Evolutionary conservation across 2,888 invertebrate genomes (phyloP), one percentile per base, ranked within the genome.

Genomic region (Drosophila suboccidentalis): DNA sequence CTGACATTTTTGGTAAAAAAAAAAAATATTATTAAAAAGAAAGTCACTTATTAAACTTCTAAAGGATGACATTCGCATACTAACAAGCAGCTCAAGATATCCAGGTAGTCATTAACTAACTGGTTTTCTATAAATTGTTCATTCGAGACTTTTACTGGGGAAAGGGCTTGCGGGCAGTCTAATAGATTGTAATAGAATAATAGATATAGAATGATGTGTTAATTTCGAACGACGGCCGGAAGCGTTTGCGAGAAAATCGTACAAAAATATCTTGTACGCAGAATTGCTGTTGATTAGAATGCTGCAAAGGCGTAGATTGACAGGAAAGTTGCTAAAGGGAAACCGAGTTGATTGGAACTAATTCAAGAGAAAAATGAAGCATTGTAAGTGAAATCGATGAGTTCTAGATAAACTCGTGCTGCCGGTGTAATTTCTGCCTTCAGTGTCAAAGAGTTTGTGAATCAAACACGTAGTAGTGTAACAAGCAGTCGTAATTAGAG

Each of bases 51-150:
- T 46, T 57, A 57, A 36, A 34, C 19, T 11, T 5, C 36, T 26
- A 17, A 15, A 17, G 26, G 11, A 11, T 46, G 46, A 38, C 57
- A 46, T 46, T 57, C 15, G 57, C 57, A 46, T 46, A 57, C 36
- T 46, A 46, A 57, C 9, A 26, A 46, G 46, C 22, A 36, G 57
- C 17, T 41, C 17, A 32, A 26, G 38, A 34, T 10, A n/a, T 8
- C 13, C 26, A 15, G 13, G 41, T 17, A 13, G 39, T n/a, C n/a
- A n/a, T n/a, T n/a, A n/a, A n/a, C n/a, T n/a, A n/a, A n/a, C n/a
- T n/a, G n/a, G n/a, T n/a, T n/a, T n/a, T n/a, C n/a, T n/a, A n/a
- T n/a, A n/a, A n/a, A n/a, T n/a, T n/a, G n/a, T n/a, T n/a, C n/a
- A n/a, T n/a, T n/a, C n/a, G n/a, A n/a, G n/a, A n/a, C n/a, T n/a